Percentiles rank a stretch among this genome's conserved stretches.
These are phyloP conservation scores for Parus major DNA, from an alignment of 2,113 vertebrate genomes.

Conservation along the genomic window DNA sequence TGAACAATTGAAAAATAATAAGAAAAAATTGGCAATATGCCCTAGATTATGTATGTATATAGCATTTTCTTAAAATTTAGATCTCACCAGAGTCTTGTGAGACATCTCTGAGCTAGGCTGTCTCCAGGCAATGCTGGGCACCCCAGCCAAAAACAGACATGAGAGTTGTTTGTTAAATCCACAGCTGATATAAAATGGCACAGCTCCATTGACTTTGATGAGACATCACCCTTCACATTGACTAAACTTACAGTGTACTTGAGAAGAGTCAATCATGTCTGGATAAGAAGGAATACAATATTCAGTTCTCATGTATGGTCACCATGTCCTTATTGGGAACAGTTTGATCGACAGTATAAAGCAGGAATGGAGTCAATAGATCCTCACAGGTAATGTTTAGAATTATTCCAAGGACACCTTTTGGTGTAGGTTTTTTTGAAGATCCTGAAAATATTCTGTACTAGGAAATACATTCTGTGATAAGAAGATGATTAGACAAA, in stretches of 20 bases:
- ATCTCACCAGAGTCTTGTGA: not conserved
- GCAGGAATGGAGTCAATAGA: not conserved
- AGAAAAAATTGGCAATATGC: not conserved
- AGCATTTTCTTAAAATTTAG: not conserved
- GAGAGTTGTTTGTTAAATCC: not conserved
- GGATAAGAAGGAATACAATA: not conserved
- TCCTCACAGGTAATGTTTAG: not conserved
- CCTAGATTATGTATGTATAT: not conserved
- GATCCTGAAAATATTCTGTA: not conserved
- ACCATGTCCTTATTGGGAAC: not conserved
- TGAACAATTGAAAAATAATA: not conserved
- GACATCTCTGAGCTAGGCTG: not conserved
- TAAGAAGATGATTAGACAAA: not conserved
- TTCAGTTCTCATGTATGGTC: not conserved
- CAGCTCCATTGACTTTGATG: not conserved
- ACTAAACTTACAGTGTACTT: not conserved
- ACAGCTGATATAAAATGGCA: not conserved
- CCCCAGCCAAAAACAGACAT: not conserved
- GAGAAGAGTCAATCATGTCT: not conserved
- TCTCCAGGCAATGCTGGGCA: not conserved
- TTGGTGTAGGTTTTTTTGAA: not conserved
- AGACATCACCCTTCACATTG: not conserved
- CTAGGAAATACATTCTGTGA: not conserved
- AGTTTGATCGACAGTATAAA: not conserved
- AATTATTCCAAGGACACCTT: not conserved